phyloP scores from a whole-genome alignment of 2,113 vertebrate species.

The Tetrax tetrax region DNA sequence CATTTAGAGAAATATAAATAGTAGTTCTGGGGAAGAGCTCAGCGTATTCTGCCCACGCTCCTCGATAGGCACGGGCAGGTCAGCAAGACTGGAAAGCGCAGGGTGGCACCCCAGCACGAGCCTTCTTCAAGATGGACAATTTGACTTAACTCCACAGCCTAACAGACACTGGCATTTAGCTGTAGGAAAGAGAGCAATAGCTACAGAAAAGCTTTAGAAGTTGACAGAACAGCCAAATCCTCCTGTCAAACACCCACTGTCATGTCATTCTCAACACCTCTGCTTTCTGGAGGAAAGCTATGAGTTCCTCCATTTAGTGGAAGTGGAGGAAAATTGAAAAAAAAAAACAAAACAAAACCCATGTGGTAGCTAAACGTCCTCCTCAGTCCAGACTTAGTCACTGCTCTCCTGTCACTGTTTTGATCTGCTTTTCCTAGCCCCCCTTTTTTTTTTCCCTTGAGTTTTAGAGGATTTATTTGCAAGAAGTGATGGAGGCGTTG shows the following conservation, averaged over 20 bases:
- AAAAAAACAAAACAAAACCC: too few species aligned
- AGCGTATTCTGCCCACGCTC: background rate
- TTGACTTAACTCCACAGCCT: background rate
- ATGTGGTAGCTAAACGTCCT: background rate
- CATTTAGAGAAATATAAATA: background rate
- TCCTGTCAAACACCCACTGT: background rate
- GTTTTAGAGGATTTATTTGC: background rate
- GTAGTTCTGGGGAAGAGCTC: background rate
- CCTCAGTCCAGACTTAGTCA: background rate
- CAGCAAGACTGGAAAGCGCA: background rate
- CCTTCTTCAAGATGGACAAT: background rate
- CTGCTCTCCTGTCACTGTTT: background rate
- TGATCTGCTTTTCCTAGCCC: background rate
- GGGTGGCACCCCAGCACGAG: fast-evolving
- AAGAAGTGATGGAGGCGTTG: background rate
- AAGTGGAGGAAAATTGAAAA: background rate
- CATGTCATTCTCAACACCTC: background rate
- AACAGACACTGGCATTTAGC: background rate
- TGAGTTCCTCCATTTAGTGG: background rate
- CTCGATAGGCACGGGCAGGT: background rate
- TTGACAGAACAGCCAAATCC: background rate
- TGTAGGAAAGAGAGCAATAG: background rate
- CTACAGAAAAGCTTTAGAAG: background rate
- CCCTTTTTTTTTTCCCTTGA: background rate
- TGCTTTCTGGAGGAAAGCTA: background rate